These are phyloP conservation scores for Xenotilapia leptura DNA, from an alignment of 2,113 vertebrate species.

Conservation along the genomic window DNA sequence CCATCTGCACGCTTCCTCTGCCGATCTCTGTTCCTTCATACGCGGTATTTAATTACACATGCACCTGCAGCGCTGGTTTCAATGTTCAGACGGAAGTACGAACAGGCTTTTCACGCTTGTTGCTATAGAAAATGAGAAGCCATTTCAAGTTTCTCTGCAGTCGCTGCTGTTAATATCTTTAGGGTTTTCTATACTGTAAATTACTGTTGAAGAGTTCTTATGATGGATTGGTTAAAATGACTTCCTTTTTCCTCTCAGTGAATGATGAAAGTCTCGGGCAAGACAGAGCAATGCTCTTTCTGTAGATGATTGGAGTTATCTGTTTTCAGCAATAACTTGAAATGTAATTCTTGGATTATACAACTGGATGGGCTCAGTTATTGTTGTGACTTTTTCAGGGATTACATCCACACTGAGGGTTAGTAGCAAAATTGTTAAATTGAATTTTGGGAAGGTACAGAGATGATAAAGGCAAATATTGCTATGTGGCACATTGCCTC, in stretches of 20 bases:
- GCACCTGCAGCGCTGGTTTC: constrained; percentile 29
- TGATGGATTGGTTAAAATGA: neutral
- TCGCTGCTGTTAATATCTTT: neutral
- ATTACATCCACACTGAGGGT: constrained; percentile 44
- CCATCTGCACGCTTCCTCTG: constrained; percentile 26
- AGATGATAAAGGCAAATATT: constrained; percentile 23
- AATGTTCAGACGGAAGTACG: constrained; percentile 16
- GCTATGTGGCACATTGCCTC: neutral
- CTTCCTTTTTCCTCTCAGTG: neutral
- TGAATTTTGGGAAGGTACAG: constrained; percentile 28
- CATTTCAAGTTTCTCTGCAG: neutral
- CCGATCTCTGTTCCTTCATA: constrained; percentile 37
- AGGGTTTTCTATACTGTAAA: neutral
- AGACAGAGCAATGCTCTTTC: neutral
- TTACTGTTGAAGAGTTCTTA: neutral
- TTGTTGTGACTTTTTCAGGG: constrained; percentile 34
- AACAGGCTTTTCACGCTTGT: constrained; percentile 13
- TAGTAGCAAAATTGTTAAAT: constrained; percentile 33
- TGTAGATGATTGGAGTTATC: neutral
- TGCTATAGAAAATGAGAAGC: constrained; percentile 13
- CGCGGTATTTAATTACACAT: constrained; percentile 47
- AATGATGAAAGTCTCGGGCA: constrained; percentile 16
- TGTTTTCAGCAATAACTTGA: neutral
- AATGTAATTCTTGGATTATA: constrained; percentile 38
- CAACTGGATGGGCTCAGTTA: constrained; percentile 13